These are phyloP conservation scores for Zaprionus davidi DNA, from an alignment of 1,140 invertebrate genomes.

Conservation along the genomic window DNA sequence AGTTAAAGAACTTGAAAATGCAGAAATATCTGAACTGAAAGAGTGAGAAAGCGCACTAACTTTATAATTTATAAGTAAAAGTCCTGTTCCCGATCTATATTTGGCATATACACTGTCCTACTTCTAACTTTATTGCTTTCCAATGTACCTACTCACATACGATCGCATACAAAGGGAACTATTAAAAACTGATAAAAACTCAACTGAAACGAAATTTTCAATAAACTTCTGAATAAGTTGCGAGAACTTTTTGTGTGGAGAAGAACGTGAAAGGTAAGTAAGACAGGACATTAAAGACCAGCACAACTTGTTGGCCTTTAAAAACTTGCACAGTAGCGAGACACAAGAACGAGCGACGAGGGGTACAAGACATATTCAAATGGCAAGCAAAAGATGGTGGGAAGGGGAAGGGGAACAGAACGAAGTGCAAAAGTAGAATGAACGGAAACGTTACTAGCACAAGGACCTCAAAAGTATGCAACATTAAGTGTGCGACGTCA, in stretches of 20 bases:
- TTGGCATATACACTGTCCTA: background rate
- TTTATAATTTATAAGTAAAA: background rate
- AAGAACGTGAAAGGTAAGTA: background rate
- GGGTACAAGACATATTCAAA: constrained; percentile 27
- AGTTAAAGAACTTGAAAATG: constrained; percentile 12
- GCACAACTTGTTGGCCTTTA: constrained; percentile 1
- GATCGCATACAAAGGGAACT: background rate
- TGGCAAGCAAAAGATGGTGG: background rate
- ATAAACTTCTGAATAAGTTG: background rate
- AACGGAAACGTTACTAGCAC: constrained; percentile 80
- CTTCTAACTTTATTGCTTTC: too few species aligned
- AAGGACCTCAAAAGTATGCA: constrained; percentile 81
- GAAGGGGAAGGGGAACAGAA: constrained; percentile 24
- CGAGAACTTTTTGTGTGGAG: background rate
- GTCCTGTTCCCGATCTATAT: background rate
- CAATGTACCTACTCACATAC: background rate
- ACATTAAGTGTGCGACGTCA: constrained; percentile 71
- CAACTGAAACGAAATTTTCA: background rate
- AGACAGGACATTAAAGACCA: background rate
- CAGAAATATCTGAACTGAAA: background rate
- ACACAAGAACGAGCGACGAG: constrained; percentile 4
- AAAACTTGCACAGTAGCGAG: background rate
- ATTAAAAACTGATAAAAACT: background rate
- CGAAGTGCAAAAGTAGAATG: constrained; percentile 66
- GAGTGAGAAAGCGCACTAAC: background rate